Base-by-base conservation (phyloP, 2,888 invertebrate genomes). In the Nemotelus nigrinus region DNA sequence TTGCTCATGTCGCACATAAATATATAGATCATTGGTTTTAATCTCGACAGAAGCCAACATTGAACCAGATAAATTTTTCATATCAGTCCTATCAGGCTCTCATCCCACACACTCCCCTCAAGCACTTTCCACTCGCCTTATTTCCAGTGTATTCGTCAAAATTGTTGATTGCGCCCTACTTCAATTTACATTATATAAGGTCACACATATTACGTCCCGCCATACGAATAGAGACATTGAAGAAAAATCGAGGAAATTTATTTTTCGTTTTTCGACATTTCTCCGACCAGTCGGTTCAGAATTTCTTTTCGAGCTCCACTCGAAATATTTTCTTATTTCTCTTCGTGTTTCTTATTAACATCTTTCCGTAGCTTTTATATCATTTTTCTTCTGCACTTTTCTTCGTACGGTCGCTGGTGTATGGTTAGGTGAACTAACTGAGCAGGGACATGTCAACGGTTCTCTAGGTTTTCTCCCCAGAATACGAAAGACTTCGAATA, bases 141-240 rank as follows among this genome's bases (percentile, higher is more conserved):
- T 25, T 25, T 25, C 25, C 25, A 25, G 25, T 25, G 25, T 25
- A 25, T 25, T 41, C 43, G 47, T 70, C 53, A 41, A 70, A 53
- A 70, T 70, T 70, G 70, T 70, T 70, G 70, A 55, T 70, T 70
- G 25, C n/a, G 50, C 25, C 55, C 70, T 55, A 53, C 47, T 63
- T 63, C 41, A n/a, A 47, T 45, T 65, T 47, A 65, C 47, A 43
- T 63, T 70, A 53, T 55, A 55, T 55, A 55, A 70, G n/a, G 8
- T 7, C 53, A 70, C 8, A 55, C 55, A 65, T 65, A 39, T 45
- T 65, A 65, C 44, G n/a, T 48, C 41, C 55, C n/a, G 10, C 3
- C 67, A n/a, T 70, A 70, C 70, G 53, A 70, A 70, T 70, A 55
- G 43, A 70, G 70, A 70, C 70, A 43, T 70, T 70, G 44, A 39